Conservation (phyloP, 64 coral and sea anemone genomes). For the Porites lutea region DNA sequence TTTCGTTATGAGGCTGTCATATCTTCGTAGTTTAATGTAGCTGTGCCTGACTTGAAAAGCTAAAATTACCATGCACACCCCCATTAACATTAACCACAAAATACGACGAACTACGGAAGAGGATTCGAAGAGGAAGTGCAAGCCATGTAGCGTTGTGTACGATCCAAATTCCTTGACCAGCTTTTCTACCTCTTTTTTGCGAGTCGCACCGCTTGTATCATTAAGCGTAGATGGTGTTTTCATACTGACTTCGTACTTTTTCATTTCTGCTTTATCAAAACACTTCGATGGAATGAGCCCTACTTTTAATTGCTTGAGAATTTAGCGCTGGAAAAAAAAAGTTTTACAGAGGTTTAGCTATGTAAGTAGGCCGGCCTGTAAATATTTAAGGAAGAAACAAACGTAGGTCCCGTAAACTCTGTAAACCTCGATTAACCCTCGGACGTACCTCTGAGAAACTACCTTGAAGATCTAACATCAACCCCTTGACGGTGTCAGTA, state of each 20-base stretch:
- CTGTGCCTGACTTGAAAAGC: not conserved
- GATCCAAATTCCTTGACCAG: constrained; percentile 47
- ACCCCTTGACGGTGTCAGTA: too few relatives aligned
- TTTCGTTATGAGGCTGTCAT: constrained; percentile 10
- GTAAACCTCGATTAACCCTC: too few relatives aligned
- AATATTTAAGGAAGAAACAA: too few relatives aligned
- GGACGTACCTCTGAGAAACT: too few relatives aligned
- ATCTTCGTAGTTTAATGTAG: not conserved
- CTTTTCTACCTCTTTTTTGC: not conserved
- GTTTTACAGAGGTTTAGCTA: too few relatives aligned
- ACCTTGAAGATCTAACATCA: too few relatives aligned
- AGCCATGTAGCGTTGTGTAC: constrained; percentile 76
- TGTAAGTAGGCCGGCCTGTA: too few relatives aligned
- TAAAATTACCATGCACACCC: not conserved
- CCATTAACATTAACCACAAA: constrained; percentile 50
- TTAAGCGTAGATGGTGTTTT: not conserved
- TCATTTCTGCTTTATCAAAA: not conserved
- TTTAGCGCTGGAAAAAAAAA: too few relatives aligned
- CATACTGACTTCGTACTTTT: not conserved
- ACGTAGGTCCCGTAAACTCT: too few relatives aligned
- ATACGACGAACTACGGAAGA: constrained; percentile 2
- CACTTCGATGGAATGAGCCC: too few relatives aligned
- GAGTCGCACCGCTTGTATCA: not conserved
- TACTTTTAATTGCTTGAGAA: too few relatives aligned
- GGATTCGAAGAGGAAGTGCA: constrained; percentile 64